These are phyloP conservation scores for Luperina testacea DNA, from an alignment of 2,888 invertebrate genomes.

Conservation along the genomic window DNA sequence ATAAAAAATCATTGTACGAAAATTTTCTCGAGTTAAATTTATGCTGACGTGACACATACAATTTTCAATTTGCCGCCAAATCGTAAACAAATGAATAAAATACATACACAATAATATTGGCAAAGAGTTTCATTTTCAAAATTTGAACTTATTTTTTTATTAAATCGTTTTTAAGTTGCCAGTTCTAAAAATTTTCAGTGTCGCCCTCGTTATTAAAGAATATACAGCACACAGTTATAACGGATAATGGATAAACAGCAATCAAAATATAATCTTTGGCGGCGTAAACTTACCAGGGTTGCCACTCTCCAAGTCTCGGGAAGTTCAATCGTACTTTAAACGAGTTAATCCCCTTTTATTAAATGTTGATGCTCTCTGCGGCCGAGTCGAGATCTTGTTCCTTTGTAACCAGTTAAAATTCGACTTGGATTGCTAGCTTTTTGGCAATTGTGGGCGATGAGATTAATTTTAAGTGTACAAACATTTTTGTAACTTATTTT, in stretches of 20 bases:
- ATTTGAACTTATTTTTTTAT: no score
- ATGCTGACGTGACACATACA: no score
- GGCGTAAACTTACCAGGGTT: constrained; percentile 73
- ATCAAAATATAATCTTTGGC: constrained; percentile 73
- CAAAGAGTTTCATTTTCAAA: no score
- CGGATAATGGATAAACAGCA: constrained; percentile 74
- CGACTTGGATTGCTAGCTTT: constrained; percentile 53
- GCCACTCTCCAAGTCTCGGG: constrained; percentile 72
- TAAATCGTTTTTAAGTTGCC: no score
- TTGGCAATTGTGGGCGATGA: constrained; percentile 41
- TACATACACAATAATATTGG: no score
- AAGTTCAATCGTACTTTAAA: constrained; percentile 88
- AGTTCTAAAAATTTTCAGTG: no score
- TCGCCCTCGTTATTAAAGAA: constrained; percentile 51
- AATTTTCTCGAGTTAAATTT: no score
- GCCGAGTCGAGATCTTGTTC: constrained; percentile 77
- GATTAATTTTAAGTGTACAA: constrained; percentile 29
- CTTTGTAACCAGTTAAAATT: constrained; percentile 70
- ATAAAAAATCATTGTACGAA: no score
- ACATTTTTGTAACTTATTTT: neutral
- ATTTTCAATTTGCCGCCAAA: no score
- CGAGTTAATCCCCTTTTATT: constrained; percentile 88
- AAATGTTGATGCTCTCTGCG: constrained; percentile 85
- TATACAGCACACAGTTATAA: constrained; percentile 56
- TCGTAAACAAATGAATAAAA: no score